These are phyloP conservation scores for Kryptolebias marmoratus DNA, from an alignment of 2,113 vertebrate genomes.

Conservation along the genomic window DNA sequence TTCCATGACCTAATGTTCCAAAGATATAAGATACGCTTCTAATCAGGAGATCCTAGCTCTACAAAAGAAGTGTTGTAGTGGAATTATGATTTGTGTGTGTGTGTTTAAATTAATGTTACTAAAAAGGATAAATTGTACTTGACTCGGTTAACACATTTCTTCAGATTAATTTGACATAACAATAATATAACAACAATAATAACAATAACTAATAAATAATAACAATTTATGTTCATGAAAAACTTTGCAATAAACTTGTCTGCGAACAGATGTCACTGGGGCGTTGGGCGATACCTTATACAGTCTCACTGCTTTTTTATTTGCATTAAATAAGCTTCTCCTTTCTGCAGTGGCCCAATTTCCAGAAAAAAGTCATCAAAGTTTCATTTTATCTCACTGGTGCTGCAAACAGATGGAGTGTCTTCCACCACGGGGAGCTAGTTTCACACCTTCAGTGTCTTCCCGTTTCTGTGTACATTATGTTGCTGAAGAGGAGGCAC, in stretches of 20 bases:
- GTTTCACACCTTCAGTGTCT: constrained; percentile 26
- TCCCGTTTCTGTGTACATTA: constrained; percentile 1
- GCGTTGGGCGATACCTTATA: background rate
- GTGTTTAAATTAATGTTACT: no score
- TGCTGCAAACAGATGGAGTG: constrained; percentile 41
- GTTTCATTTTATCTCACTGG: constrained; percentile 40
- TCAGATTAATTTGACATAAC: no score
- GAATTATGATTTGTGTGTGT: no score
- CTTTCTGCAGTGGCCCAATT: constrained; percentile 52
- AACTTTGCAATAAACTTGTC: background rate
- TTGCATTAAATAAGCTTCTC: constrained; percentile 1
- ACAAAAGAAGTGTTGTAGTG: no score
- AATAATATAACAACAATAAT: no score
- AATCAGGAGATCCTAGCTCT: no score
- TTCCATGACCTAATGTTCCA: no score
- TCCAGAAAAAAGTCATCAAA: constrained; percentile 46
- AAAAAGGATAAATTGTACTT: no score
- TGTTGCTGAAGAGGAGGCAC: background rate
- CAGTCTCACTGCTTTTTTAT: constrained; percentile 9
- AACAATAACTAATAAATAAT: no score
- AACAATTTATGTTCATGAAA: no score
- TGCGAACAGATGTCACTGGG: background rate
- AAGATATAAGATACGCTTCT: no score
- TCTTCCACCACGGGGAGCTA: constrained; percentile 19
- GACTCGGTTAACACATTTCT: no score